A percentile compares a stretch with the other conserved stretches of the same genome.
Evolutionary conservation across 2,797 vertebrate genomes (phyloP).

Genomic region (Scomberomorus guttatus): DNA sequence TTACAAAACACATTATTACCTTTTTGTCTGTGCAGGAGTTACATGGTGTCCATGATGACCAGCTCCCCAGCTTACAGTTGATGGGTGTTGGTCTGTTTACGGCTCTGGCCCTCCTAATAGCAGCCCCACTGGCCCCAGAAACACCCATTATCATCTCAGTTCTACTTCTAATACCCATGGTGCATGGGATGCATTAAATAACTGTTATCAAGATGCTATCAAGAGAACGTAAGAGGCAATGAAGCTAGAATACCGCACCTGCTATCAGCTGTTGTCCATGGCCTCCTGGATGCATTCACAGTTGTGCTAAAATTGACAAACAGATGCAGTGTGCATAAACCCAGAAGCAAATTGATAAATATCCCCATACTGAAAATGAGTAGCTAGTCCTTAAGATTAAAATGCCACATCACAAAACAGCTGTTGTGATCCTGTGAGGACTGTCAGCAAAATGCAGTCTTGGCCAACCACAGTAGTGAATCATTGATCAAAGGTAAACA

Average conservation of each 20-base stretch:
- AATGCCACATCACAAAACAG: constrained; percentile 22
- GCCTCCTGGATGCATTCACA: constrained; percentile 43
- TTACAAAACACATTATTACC: constrained; percentile 81
- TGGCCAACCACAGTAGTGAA: constrained; percentile 76
- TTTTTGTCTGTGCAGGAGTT: constrained; percentile 88
- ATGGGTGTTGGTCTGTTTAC: constrained; percentile 71
- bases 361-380: constrained; percentile 62
- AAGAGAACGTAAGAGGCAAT: not conserved
- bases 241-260: constrained; percentile 65
- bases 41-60: constrained; percentile 93
- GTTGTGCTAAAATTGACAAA: constrained; percentile 11
- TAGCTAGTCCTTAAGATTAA: constrained; percentile 7
- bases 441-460: constrained; percentile 22
- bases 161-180: not conserved
- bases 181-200: not conserved
- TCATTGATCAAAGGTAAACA: constrained; percentile 85
- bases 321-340: constrained; percentile 59
- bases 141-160: constrained; percentile 4
- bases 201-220: constrained; percentile 12
- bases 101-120: constrained; percentile 65
- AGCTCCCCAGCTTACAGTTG: constrained; percentile 87
- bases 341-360: constrained; percentile 43
- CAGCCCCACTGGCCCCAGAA: constrained; percentile 10
- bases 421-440: constrained; percentile 35
- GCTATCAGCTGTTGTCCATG: constrained; percentile 46